Evolutionary conservation across 2,113 vertebrate species (phyloP).

Genomic region (Ovibos moschatus): DNA sequence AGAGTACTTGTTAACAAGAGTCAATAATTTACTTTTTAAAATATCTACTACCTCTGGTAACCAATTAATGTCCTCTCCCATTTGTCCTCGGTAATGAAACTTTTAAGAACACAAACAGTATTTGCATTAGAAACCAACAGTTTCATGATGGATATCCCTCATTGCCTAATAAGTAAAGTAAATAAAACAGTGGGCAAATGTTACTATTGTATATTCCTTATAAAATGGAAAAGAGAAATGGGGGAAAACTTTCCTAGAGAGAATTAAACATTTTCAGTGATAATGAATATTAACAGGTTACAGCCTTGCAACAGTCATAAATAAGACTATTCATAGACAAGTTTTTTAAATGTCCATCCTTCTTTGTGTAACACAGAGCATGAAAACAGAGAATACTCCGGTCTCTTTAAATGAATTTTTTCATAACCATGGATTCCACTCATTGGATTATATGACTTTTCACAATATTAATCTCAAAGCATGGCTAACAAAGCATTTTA

Average conservation of each 20-base stretch:
- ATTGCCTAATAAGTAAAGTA: not conserved
- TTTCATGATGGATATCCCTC: not conserved
- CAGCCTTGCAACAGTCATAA: not conserved
- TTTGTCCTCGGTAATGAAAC: not conserved
- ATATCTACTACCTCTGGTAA: not conserved
- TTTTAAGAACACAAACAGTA: not conserved
- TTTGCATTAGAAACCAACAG: not conserved
- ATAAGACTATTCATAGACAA: not conserved
- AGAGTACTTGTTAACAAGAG: not conserved
- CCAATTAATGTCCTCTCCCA: not conserved
- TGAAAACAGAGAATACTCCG: not conserved
- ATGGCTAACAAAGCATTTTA: not conserved
- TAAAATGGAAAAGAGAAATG: not conserved
- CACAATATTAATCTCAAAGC: not conserved
- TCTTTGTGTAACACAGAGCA: not conserved
- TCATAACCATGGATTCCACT: not conserved
- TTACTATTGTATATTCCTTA: not conserved
- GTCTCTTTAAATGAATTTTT: not conserved
- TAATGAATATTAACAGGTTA: not conserved
- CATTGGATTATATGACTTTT: not conserved
- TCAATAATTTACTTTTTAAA: not conserved
- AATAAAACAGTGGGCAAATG: not conserved
- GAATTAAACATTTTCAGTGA: not conserved
- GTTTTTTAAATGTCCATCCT: not conserved
- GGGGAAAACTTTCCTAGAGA: not conserved